Percentiles rank a stretch among this genome's conserved stretches.
Evolutionary conservation across 2,888 invertebrate genomes (phyloP).

Genomic region (Gymnocheta viridis): DNA sequence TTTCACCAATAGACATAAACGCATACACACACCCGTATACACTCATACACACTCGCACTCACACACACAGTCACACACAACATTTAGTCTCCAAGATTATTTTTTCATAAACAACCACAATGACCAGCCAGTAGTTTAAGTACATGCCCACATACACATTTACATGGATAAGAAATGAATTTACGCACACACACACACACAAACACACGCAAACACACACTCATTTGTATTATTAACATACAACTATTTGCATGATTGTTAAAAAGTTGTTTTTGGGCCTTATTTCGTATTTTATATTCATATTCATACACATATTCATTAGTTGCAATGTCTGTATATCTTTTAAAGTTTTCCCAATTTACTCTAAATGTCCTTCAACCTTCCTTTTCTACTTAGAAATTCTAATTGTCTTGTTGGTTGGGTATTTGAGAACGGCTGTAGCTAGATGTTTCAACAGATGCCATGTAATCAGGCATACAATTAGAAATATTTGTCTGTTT

Average conservation of each 20-base stretch:
- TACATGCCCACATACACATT: neutral
- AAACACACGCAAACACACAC: neutral
- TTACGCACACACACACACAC: neutral
- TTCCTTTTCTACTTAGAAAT: constrained; percentile 47
- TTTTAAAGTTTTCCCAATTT: neutral
- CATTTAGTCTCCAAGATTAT: neutral
- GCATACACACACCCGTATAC: neutral
- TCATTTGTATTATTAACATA: neutral
- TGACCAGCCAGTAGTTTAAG: constrained; percentile 12
- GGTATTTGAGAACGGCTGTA: neutral
- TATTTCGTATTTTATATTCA: neutral
- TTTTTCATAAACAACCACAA: neutral
- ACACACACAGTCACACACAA: neutral
- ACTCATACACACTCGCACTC: neutral
- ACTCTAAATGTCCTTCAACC: constrained; percentile 53
- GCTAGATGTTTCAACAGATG: neutral
- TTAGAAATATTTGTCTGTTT: constrained; percentile 6
- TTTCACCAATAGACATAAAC: constrained; percentile 1
- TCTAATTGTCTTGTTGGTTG: constrained; percentile 34
- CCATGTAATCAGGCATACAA: neutral
- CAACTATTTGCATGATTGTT: constrained; percentile 1
- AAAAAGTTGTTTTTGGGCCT: constrained; percentile 1
- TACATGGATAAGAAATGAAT: neutral
- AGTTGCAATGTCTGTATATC: neutral
- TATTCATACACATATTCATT: neutral